Conservation (phyloP, 2,888 invertebrate species). For the Nezara viridula region DNA sequence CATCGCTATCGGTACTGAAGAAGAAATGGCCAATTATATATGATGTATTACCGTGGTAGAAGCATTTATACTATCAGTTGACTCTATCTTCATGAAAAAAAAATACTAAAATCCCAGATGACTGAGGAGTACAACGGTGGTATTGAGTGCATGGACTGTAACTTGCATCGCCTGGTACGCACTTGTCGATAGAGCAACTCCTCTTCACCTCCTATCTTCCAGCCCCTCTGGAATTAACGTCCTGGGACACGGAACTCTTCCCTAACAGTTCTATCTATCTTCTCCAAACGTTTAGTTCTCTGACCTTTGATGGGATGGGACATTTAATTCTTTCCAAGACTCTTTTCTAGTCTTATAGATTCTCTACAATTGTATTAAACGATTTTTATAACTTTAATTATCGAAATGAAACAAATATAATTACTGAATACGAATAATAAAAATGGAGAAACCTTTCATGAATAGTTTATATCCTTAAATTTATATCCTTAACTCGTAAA, state of each 20-base stretch:
- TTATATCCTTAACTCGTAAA: no score
- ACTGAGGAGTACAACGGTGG: not conserved
- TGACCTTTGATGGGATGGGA: not conserved
- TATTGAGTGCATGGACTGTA: not conserved
- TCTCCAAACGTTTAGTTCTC: not conserved
- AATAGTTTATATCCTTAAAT: no score
- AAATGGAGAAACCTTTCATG: no score
- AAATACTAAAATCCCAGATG: no score
- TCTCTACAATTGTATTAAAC: no score
- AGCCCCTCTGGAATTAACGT: constrained; percentile 34
- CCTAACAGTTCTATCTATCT: constrained; percentile 5
- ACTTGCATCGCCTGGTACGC: constrained; percentile 29
- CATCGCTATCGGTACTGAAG: no score
- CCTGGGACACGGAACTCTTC: constrained; percentile 15
- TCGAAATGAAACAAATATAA: not conserved
- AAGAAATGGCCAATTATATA: no score
- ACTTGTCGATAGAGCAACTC: constrained; percentile 29
- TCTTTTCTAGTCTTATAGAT: no score
- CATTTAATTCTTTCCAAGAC: not conserved
- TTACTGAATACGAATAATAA: no score
- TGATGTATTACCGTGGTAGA: no score
- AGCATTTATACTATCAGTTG: no score
- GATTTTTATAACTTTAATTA: not conserved
- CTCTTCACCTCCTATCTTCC: constrained; percentile 24
- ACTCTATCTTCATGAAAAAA: no score